phyloP scores from a whole-genome alignment of 2,797 vertebrate species.

The Coreius guichenoti region DNA sequence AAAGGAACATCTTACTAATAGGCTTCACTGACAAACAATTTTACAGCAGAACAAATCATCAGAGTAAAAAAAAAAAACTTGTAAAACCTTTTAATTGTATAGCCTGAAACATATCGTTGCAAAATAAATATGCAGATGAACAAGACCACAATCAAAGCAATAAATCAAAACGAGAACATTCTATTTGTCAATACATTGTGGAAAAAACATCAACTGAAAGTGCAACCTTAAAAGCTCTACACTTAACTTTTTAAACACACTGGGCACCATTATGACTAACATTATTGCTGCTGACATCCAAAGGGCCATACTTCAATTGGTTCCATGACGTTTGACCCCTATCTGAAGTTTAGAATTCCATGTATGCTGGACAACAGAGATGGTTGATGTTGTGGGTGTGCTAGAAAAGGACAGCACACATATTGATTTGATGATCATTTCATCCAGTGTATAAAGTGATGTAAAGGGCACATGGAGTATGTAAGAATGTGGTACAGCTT shows the following conservation, averaged over 20 bases:
- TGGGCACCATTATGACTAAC: slow-evolving; percentile 7
- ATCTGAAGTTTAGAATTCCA: slow-evolving; percentile 15
- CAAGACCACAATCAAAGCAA: slow-evolving; percentile 6
- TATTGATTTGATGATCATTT: background rate
- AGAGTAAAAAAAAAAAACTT: background rate
- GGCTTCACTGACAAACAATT: background rate
- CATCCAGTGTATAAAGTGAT: background rate
- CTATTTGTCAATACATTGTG: background rate
- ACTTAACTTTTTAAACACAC: slow-evolving; percentile 5
- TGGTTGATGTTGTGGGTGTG: background rate
- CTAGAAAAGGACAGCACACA: slow-evolving; percentile 6
- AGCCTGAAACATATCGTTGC: background rate
- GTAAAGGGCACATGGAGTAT: background rate
- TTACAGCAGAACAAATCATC: background rate
- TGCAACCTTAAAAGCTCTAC: background rate
- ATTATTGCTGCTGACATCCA: slow-evolving; percentile 2
- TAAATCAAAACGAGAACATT: background rate
- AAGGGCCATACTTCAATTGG: background rate
- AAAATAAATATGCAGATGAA: background rate
- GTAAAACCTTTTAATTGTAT: background rate
- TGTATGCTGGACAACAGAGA: background rate
- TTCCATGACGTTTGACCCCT: slow-evolving; percentile 13
- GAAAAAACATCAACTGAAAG: background rate
- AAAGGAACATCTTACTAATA: background rate
- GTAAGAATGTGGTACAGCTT: background rate